Conservation (phyloP, 2,113 vertebrate species). For the Oreotrochilus melanogaster region DNA sequence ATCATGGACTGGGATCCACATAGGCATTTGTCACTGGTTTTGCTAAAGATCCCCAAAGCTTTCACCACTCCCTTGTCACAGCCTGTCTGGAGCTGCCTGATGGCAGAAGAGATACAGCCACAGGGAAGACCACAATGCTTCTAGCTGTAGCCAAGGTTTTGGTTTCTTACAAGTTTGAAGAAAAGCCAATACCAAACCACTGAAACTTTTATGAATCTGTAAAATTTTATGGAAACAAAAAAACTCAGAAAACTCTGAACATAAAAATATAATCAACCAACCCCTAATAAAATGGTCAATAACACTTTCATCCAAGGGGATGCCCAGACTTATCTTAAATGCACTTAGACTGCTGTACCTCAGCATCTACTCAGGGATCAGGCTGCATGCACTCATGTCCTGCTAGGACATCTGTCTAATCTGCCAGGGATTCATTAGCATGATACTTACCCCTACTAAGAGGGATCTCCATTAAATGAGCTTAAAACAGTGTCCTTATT, state of each 20-base stretch:
- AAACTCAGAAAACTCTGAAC: not conserved
- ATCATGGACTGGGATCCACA: conserved; percentile 18
- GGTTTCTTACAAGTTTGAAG: not conserved
- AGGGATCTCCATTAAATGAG: conserved; percentile 16
- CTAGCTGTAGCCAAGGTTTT: not conserved
- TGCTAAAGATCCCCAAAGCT: not conserved
- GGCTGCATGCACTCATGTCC: not conserved
- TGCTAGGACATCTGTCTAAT: conserved; percentile 16
- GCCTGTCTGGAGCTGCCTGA: not conserved
- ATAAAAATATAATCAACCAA: not conserved
- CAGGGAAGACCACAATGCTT: not conserved
- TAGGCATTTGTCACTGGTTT: not conserved
- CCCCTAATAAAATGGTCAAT: not conserved
- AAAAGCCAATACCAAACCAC: not conserved
- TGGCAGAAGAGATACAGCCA: not conserved
- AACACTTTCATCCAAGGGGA: not conserved
- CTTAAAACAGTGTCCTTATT: conserved; percentile 23
- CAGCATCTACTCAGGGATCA: not conserved
- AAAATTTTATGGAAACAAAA: not conserved
- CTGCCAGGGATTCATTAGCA: conserved; percentile 23
- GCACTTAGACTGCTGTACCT: not conserved
- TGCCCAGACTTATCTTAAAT: not conserved
- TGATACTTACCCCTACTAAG: not conserved
- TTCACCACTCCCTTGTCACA: not conserved
- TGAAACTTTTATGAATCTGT: not conserved